Evolutionary conservation across 2,797 vertebrate species (phyloP), one percentile per base, ranked within the genome.

Genomic region (Centropyge bicolor): DNA sequence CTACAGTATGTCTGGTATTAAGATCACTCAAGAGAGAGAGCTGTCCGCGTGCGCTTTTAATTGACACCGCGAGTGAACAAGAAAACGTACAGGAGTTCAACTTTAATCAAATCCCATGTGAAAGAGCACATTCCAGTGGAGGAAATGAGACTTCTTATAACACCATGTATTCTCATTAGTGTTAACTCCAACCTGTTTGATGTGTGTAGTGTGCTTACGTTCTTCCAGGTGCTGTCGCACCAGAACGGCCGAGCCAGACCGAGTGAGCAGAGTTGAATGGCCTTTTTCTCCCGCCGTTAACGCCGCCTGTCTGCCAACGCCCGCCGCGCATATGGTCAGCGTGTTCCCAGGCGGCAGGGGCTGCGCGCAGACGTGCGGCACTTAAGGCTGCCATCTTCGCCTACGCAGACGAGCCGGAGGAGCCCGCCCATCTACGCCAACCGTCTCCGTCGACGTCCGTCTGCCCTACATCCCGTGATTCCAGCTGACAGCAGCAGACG

Each of bases 301-400:
- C 83, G 63, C 86, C 27, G 87, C 88, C 85, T 85, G 87, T 89
- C 82, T 84, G 82, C 86, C 81, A 63, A 80, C 91, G 91, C 88
- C 88, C 86, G 90, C 76, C 57, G 70, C 88, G 83, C 94, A 93
- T 94, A 94, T 93, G 92, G 92, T 93, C 91, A 90, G 82, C 52
- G 82, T 92, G 91, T 91, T 94, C 93, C 88, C 86, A 80, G 84
- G 89, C 82, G 84, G 70, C 81, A 31, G 0, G 0, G 64, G 80
- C 83, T 38, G 80, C n/a, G 17, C 70, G 14, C 76, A 85, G 76
- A 84, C 84, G 60, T 20, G 63, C 76, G 66, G 83, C 85, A 85
- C 85, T 93, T 85, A 86, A 78, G 88, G 84, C 82, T 86, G 90
- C 83, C 91, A 83, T 89, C 87, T 80, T 86, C 68, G 62, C 89